Evolutionary conservation across 2,113 vertebrate genomes (phyloP).

Genomic region (Gymnogyps californianus): DNA sequence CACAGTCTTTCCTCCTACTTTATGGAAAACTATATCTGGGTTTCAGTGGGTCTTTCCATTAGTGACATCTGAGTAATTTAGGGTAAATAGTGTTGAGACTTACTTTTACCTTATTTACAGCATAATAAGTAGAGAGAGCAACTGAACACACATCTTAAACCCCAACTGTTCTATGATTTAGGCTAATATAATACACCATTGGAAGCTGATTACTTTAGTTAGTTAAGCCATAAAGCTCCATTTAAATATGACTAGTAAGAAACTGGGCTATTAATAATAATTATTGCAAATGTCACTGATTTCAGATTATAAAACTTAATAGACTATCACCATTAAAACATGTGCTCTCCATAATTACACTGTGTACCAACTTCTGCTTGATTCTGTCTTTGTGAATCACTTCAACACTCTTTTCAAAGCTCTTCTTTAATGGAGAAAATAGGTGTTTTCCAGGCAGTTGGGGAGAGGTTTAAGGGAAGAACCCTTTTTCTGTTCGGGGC

Average conservation of each 20-base stretch:
- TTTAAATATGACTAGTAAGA: conserved; percentile 51
- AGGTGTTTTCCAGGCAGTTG: not conserved
- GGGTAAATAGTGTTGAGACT: not conserved
- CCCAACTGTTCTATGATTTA: not conserved
- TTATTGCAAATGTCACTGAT: conserved; percentile 67
- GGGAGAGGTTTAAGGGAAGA: not conserved
- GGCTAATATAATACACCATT: conserved; percentile 17
- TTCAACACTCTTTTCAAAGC: not conserved
- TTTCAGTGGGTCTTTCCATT: not conserved
- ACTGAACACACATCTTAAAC: not conserved
- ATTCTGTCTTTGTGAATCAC: not conserved
- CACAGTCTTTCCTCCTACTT: not conserved
- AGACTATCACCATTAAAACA: conserved; percentile 53
- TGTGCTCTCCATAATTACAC: conserved; percentile 46
- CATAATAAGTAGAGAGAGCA: not conserved
- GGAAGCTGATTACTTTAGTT: conserved; percentile 36
- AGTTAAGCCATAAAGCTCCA: conserved; percentile 44
- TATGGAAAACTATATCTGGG: not conserved
- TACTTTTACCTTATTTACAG: not conserved
- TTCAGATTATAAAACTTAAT: conserved; percentile 65
- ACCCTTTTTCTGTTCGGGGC: not conserved
- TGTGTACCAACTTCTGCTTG: conserved; percentile 38
- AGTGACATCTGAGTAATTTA: not conserved
- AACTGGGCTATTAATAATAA: conserved; percentile 59
- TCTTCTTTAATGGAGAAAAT: not conserved